Evolutionary conservation across 2,888 invertebrate species (phyloP).

Genomic region (Sphaerophoria taeniata): DNA sequence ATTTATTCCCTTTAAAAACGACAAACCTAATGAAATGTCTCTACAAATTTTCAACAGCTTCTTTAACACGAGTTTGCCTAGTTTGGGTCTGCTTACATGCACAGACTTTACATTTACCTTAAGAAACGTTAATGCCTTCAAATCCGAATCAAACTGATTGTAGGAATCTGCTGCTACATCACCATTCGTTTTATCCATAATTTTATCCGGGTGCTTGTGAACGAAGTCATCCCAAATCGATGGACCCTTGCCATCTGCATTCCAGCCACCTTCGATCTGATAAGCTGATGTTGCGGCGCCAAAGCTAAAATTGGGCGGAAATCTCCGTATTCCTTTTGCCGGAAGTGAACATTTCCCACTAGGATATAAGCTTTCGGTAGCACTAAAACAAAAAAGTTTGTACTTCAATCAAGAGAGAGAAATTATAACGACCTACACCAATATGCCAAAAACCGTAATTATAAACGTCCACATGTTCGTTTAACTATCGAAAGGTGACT

Average conservation of each 20-base stretch:
- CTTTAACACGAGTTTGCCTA: too few species aligned
- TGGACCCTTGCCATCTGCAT: conserved; percentile 82
- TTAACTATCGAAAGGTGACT: too few species aligned
- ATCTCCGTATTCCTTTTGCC: conserved; percentile 63
- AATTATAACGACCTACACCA: too few species aligned
- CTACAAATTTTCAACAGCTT: too few species aligned
- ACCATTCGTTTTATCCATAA: conserved; percentile 83
- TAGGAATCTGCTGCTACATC: conserved; percentile 86
- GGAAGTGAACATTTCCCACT: background rate
- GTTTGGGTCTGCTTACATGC: too few species aligned
- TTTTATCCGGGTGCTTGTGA: conserved; percentile 79
- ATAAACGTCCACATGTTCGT: too few species aligned
- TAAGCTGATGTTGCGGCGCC: conserved; percentile 77
- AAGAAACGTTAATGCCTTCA: conserved; percentile 84
- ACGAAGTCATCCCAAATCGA: conserved; percentile 76
- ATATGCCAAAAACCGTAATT: too few species aligned
- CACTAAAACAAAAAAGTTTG: background rate
- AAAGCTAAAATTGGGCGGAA: conserved; percentile 76
- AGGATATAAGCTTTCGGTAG: background rate
- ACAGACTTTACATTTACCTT: background rate
- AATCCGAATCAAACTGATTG: conserved; percentile 85
- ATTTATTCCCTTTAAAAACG: too few species aligned
- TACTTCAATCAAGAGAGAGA: background rate
- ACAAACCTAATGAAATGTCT: too few species aligned
- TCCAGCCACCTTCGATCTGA: conserved; percentile 78